phyloP scores from a whole-genome alignment of 1,140 invertebrate species.

The Ctenoplectra terminalis region DNA sequence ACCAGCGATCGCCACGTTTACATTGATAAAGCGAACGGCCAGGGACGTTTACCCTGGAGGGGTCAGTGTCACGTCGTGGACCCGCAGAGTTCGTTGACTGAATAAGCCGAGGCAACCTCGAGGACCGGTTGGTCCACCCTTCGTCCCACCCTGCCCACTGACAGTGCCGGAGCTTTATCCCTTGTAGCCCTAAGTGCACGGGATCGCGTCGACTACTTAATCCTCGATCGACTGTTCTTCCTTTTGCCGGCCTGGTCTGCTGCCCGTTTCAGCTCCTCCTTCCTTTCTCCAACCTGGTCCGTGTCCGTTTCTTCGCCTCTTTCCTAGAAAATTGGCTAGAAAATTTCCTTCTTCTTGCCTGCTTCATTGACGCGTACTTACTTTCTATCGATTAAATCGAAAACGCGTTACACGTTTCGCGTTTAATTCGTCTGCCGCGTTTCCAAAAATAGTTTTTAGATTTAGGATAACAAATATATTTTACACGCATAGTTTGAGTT shows the following conservation, averaged over 20 bases:
- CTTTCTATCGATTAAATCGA: neutral
- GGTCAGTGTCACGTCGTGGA: conserved; percentile 64
- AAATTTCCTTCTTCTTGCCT: neutral
- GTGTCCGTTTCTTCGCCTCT: neutral
- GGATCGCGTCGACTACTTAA: conserved; percentile 30
- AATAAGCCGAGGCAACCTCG: conserved; percentile 62
- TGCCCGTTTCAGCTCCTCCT: neutral
- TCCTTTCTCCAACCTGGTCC: conserved; percentile 2
- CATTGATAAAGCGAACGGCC: conserved; percentile 55
- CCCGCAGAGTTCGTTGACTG: conserved; percentile 68
- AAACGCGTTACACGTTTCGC: neutral
- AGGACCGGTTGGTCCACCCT: conserved; percentile 70
- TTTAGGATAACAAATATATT: no score
- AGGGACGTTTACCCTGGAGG: conserved; percentile 66
- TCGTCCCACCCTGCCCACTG: conserved; percentile 61
- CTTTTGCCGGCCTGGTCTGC: conserved; percentile 4
- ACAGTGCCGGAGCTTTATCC: conserved; percentile 51
- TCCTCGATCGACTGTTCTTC: conserved; percentile 15
- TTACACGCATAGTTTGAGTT: no score
- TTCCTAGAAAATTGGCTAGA: neutral
- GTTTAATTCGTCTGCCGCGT: no score
- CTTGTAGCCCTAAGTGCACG: conserved; percentile 51
- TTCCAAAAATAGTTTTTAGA: no score
- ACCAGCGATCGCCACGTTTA: conserved; percentile 22
- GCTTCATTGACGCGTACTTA: conserved; percentile 5